Evolutionary conservation across 2,888 invertebrate species (phyloP), one percentile per base, ranked within the genome.

Genomic region (Torymus texanus): DNA sequence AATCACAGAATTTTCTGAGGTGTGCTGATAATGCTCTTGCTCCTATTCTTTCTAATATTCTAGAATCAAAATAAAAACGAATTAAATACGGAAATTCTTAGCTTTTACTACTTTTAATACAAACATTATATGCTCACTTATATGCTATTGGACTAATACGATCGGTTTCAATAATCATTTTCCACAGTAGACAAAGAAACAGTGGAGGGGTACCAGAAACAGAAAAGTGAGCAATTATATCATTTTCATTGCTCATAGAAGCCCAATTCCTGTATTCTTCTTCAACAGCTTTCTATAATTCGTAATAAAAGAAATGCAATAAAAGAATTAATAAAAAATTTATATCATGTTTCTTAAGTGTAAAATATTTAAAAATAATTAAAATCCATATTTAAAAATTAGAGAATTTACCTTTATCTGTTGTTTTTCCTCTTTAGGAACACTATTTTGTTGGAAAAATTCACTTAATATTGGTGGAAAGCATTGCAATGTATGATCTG

Each of bases 221-320:
- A 0, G 97, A 97, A 89, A 98, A 98, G 90, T 98, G 98, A 0
- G 97, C 95, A 85, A 98, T 97, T 59, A 98, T 97, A 88, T 98
- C 98, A 89, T 97, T 97, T 88, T 98, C 98, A 90, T 97, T 98
- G 62, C 95, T 97, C 98, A 98, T 98, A 0, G 97, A 96, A 59
- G 95, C 96, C 98, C 98, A 98, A 88, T 98, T 98, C 82, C 97
- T 93, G 88, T 98, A 98, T 88, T 98, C 98, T 87, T 98, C 97
- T 86, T 98, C 97, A 0, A 98, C 97, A 0, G 96, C 96, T 91
- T 97, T 97, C 90, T 92, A 21, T 12, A 51, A 14, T 41, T 41
- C 8, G 10, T 8, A 41, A 41, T 41, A 41, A 29, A 0, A 59
- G 13, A 41, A 16, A 55, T 65, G 56, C n/a, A 16, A 63, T 50